Percentiles rank a stretch among this genome's conserved stretches.
Evolutionary conservation across 2,888 invertebrate genomes (phyloP).

Genomic region (Catocala fraxini): DNA sequence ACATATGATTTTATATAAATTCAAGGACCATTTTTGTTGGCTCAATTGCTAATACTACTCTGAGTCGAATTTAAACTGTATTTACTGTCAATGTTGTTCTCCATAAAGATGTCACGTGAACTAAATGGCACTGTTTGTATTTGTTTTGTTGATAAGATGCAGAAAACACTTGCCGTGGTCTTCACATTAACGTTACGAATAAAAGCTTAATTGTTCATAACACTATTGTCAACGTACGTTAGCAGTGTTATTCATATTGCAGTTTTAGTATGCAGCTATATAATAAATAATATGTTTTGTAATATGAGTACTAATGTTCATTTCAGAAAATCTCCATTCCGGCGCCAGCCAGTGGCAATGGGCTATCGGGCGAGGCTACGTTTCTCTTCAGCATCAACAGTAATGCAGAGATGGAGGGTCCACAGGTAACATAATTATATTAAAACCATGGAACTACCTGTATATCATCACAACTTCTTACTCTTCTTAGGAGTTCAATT

Average conservation of each 20-base stretch:
- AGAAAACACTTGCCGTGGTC: constrained; percentile 24
- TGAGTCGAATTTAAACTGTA: constrained; percentile 23
- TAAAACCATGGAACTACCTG: not conserved
- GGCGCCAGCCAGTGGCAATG: constrained; percentile 88
- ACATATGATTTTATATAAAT: constrained; percentile 29
- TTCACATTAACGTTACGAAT: constrained; percentile 13
- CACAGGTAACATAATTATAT: constrained; percentile 85
- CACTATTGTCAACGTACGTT: not conserved
- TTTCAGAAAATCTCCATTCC: constrained; percentile 93
- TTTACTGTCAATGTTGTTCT: constrained; percentile 35
- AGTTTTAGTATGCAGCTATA: no score
- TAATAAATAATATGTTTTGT: not conserved
- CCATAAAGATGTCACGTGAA: constrained; percentile 42
- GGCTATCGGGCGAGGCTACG: constrained; percentile 82
- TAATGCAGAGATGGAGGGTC: constrained; percentile 93
- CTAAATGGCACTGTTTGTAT: constrained; percentile 38
- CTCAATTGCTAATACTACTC: constrained; percentile 27
- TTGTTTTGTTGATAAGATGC: constrained; percentile 37
- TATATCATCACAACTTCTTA: no score
- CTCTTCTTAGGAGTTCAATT: no score
- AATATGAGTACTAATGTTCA: constrained; percentile 50
- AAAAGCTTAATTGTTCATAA: constrained; percentile 8
- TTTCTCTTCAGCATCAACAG: constrained; percentile 94
- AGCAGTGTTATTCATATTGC: not conserved
- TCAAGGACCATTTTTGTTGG: constrained; percentile 30